Percentiles rank a stretch among this genome's conserved stretches.
Conservation (phyloP, 1,140 invertebrate genomes). For the Harpegnathos saltator region DNA sequence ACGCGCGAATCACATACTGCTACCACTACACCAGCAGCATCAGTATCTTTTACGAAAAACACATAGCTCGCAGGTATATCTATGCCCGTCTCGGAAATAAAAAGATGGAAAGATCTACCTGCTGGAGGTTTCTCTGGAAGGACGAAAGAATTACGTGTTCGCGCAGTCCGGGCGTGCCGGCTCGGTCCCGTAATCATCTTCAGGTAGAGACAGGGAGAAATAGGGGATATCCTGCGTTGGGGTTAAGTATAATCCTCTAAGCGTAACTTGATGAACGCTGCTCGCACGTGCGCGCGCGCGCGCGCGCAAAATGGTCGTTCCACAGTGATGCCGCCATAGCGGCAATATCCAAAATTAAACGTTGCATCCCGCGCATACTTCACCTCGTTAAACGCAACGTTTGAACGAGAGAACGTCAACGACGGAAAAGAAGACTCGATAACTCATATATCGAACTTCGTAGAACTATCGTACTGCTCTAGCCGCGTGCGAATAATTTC, state of each 20-base stretch:
- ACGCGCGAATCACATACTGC: not conserved
- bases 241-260: conserved; percentile 44
- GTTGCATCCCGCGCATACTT: not conserved
- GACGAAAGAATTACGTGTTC: conserved; percentile 49
- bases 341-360: conserved; percentile 31
- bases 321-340: not conserved
- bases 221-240: not conserved
- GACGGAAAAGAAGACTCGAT: not conserved
- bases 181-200: conserved; percentile 35
- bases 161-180: not conserved
- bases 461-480: not conserved
- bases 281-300: too few relatives aligned
- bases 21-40: too few relatives aligned
- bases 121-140: conserved; percentile 41
- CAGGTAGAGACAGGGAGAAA: conserved; percentile 18
- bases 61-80: conserved; percentile 20
- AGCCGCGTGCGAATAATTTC: conserved; percentile 1
- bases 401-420: not conserved
- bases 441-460: conserved; percentile 6
- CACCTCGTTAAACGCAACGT: conserved; percentile 5
- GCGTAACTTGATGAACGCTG: conserved; percentile 5
- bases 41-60: too few relatives aligned
- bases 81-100: conserved; percentile 46
- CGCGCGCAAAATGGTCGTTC: not conserved
- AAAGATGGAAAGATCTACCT: conserved; percentile 14